Percentiles rank a stretch among this genome's conserved stretches.
Evolutionary conservation across 2,797 vertebrate genomes (phyloP).

Genomic region (Takifugu ocellatus): DNA sequence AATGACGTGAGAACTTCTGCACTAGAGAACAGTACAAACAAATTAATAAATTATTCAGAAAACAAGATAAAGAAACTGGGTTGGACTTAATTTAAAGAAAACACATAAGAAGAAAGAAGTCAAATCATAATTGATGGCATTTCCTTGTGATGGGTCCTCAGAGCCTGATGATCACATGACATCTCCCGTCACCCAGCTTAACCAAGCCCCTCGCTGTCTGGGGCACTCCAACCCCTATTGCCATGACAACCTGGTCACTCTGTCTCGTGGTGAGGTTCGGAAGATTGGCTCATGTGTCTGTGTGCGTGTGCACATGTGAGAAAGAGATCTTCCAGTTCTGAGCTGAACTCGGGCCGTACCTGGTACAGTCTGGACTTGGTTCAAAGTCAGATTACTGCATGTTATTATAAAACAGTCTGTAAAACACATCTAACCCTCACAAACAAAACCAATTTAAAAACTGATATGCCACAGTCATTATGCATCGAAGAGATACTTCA

Average conservation of each 20-base stretch:
- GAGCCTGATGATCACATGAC: slow-evolving; percentile 42
- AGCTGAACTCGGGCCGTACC: slow-evolving; percentile 47
- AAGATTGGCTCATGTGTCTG: slow-evolving; percentile 7
- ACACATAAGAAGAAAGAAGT: not conserved
- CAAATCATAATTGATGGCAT: not conserved
- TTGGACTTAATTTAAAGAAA: not conserved
- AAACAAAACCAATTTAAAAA: not conserved
- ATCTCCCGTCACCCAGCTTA: slow-evolving; percentile 21
- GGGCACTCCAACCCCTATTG: slow-evolving; percentile 39
- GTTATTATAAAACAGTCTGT: slow-evolving; percentile 2
- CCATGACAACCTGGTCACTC: slow-evolving; percentile 41
- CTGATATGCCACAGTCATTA: not conserved
- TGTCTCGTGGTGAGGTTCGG: slow-evolving; percentile 24
- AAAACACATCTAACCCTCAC: not conserved
- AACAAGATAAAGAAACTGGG: too few relatives aligned
- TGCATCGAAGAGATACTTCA: not conserved
- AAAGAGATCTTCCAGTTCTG: slow-evolving; percentile 35
- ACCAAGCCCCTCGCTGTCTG: slow-evolving; percentile 33
- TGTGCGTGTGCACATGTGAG: slow-evolving; percentile 18
- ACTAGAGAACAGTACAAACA: too few relatives aligned
- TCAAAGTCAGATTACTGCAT: slow-evolving; percentile 9
- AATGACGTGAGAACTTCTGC: too few relatives aligned
- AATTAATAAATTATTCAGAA: too few relatives aligned
- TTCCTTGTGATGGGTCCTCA: slow-evolving; percentile 7
- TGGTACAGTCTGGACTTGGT: slow-evolving; percentile 57